These are phyloP conservation scores for Dynastes grantii DNA, from an alignment of 2,888 invertebrate species.

Conservation along the genomic window DNA sequence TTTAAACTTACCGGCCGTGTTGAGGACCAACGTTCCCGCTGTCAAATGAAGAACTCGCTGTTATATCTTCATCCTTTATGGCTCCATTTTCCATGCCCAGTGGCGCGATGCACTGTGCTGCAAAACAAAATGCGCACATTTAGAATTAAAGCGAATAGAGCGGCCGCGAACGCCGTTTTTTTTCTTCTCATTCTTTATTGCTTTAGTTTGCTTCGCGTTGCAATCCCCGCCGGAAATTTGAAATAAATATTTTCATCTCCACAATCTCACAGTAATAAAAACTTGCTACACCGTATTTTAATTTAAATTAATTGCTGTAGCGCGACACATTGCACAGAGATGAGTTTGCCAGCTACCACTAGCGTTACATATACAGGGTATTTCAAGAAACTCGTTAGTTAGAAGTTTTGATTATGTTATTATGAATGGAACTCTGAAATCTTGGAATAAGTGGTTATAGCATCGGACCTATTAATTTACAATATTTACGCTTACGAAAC, in stretches of 20 bases:
- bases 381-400: no score
- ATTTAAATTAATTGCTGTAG: conserved; percentile 37
- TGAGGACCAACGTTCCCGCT: conserved; percentile 89
- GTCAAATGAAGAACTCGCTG: conserved; percentile 90
- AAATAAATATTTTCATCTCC: conserved; percentile 45
- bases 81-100: conserved; percentile 90
- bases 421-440: no score
- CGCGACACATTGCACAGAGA: neutral
- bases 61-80: conserved; percentile 87
- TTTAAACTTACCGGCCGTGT: conserved; percentile 82
- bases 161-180: conserved; percentile 13
- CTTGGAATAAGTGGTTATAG: no score
- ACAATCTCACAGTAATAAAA: conserved; percentile 43
- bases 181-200: conserved; percentile 23
- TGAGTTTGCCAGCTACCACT: neutral
- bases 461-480: no score
- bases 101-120: conserved; percentile 87
- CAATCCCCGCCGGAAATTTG: conserved; percentile 33
- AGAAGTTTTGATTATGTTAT: no score
- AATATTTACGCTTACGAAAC: no score
- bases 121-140: conserved; percentile 63
- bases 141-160: conserved; percentile 31
- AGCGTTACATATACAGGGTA: neutral
- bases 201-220: conserved; percentile 34
- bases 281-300: conserved; percentile 41